phyloP scores from a whole-genome alignment of 2,797 vertebrate species.

The Coregonus ussuriensis region DNA sequence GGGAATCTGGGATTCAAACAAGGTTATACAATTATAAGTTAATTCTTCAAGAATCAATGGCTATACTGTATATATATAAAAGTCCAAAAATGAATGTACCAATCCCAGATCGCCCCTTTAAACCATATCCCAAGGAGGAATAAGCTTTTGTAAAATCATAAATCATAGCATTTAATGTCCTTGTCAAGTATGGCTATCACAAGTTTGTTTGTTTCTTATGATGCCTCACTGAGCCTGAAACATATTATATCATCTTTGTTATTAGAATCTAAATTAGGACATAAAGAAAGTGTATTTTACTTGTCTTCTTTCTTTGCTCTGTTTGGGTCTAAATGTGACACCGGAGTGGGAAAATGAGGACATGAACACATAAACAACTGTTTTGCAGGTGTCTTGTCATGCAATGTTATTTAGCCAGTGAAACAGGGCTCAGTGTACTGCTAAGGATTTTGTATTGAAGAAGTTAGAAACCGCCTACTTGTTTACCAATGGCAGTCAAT shows the following conservation, averaged over 20 bases:
- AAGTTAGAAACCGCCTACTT: slow-evolving; percentile 14
- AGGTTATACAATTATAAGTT: not conserved
- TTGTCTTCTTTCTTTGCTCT: slow-evolving; percentile 17
- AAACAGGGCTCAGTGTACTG: no score
- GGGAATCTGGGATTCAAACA: not conserved
- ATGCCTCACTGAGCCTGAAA: slow-evolving; percentile 42
- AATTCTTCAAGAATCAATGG: not conserved
- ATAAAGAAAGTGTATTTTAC: slow-evolving; percentile 11
- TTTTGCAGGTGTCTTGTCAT: slow-evolving; percentile 19
- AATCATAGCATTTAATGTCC: slow-evolving; percentile 50
- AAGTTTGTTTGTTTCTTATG: slow-evolving; percentile 51
- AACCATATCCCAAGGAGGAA: slow-evolving; percentile 25
- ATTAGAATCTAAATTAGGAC: slow-evolving; percentile 29
- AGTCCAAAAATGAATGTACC: not conserved
- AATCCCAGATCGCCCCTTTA: not conserved
- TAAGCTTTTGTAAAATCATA: slow-evolving; percentile 44
- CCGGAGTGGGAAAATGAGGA: slow-evolving; percentile 16
- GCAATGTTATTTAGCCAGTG: not conserved
- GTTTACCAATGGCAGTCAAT: not conserved
- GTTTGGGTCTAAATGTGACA: slow-evolving; percentile 30
- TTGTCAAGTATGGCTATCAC: slow-evolving; percentile 40
- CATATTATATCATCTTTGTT: slow-evolving; percentile 14
- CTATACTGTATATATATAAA: not conserved
- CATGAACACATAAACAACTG: not conserved
- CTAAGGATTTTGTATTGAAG: not conserved